phyloP scores from a whole-genome alignment of 2,113 vertebrate genomes.

The Pteropus alecto region DNA sequence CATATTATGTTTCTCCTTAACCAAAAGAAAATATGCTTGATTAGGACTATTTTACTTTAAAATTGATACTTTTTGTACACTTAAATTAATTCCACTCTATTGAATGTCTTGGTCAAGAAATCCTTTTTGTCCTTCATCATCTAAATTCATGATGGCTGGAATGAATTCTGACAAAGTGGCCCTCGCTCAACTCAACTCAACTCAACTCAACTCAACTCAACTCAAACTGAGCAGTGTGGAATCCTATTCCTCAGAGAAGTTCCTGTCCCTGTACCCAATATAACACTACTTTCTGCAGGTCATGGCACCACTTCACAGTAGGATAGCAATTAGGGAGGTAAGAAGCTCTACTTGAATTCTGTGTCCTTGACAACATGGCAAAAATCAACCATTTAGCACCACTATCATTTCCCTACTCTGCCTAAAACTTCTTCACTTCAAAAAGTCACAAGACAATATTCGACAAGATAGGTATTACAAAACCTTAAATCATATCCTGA shows the following conservation, averaged over 20 bases:
- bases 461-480: not conserved
- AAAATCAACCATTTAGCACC: not conserved
- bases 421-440: not conserved
- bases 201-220: not conserved
- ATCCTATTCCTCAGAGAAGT: not conserved
- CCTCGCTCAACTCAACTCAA: not conserved
- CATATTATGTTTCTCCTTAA: not conserved
- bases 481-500: not conserved
- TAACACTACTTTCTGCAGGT: not conserved
- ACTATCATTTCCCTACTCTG: not conserved
- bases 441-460: not conserved
- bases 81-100: not conserved
- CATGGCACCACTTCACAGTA: not conserved
- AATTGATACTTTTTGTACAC: not conserved
- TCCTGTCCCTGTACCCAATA: not conserved
- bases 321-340: not conserved
- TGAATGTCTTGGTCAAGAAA: not conserved
- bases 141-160: not conserved
- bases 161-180: not conserved
- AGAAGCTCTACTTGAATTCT: not conserved
- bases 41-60: not conserved
- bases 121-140: not conserved
- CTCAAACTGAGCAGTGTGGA: not conserved
- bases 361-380: not conserved
- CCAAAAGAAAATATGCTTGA: not conserved